Evolutionary conservation across 2,113 vertebrate genomes (phyloP).

Genomic region (Vulpes vulpes): DNA sequence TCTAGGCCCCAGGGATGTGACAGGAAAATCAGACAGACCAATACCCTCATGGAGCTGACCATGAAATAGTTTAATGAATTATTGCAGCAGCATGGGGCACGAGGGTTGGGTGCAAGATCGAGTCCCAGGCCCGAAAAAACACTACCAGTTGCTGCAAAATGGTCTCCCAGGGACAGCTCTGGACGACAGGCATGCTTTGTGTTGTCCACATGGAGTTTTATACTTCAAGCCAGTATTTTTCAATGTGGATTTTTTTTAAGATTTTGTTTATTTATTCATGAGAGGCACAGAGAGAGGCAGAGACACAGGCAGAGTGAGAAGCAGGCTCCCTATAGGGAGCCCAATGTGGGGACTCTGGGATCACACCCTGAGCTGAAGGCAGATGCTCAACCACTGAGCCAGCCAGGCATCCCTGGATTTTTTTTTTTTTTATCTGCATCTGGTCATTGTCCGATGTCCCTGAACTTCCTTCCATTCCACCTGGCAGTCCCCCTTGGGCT

Average conservation of each 20-base stretch:
- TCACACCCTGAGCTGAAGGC: no score
- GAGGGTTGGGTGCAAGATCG: not conserved
- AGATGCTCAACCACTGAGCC: no score
- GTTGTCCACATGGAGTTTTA: not conserved
- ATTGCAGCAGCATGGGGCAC: accelerated
- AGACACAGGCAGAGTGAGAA: no score
- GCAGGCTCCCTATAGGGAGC: no score
- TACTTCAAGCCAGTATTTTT: not conserved
- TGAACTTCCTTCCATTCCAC: not conserved
- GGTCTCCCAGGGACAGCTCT: not conserved
- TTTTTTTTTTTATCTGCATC: not conserved
- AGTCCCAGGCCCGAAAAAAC: not conserved
- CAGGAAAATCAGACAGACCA: not conserved
- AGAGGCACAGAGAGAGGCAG: no score
- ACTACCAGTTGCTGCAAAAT: not conserved
- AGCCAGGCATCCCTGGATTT: no score
- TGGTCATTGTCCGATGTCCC: not conserved
- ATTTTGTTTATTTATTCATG: no score
- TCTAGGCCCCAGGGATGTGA: not conserved
- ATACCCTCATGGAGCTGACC: not conserved
- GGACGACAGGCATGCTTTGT: not conserved
- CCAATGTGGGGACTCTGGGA: no score
- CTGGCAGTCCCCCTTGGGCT: not conserved
- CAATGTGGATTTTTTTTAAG: not conserved
- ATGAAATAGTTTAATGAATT: not conserved